Percentiles rank a stretch among this genome's conserved stretches.
phyloP scores from a whole-genome alignment of 2,888 invertebrate species.

The Rotaria socialis region DNA sequence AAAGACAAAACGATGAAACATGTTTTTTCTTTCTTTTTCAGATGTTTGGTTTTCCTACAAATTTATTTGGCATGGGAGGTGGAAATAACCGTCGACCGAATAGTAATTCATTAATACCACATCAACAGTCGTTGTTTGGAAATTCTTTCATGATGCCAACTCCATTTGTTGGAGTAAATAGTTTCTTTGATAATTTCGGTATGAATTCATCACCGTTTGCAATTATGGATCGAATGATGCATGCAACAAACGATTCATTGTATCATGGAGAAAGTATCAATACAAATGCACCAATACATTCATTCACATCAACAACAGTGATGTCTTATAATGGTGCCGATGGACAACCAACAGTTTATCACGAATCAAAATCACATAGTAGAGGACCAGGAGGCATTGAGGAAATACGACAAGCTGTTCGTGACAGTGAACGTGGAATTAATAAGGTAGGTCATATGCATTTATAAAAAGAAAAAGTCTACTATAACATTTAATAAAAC shows the following conservation, averaged over 20 bases:
- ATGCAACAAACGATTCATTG: neutral
- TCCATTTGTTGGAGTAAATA: neutral
- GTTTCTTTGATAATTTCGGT: neutral
- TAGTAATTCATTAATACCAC: neutral
- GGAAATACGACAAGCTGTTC: slow-evolving; percentile 40
- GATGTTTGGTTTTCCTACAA: slow-evolving; percentile 5
- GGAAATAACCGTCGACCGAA: neutral
- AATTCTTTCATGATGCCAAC: neutral
- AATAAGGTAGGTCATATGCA: slow-evolving; percentile 30
- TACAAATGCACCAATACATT: slow-evolving; percentile 37
- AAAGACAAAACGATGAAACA: neutral
- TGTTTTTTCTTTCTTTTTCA: neutral
- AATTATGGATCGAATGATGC: slow-evolving; percentile 42
- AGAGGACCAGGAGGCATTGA: slow-evolving; percentile 42
- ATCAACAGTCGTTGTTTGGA: neutral
- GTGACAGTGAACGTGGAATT: slow-evolving; percentile 38
- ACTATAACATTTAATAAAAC: too few species aligned
- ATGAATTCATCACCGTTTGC: slow-evolving; percentile 38
- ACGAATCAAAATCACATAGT: slow-evolving; percentile 35
- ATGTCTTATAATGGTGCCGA: slow-evolving; percentile 35
- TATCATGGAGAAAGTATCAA: neutral
- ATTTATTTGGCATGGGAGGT: neutral
- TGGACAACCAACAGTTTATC: slow-evolving; percentile 42
- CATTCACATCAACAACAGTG: slow-evolving; percentile 44
- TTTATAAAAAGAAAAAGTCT: too few species aligned